These are phyloP conservation scores for Apis florea DNA, from an alignment of 1,140 invertebrate genomes.

Conservation along the genomic window DNA sequence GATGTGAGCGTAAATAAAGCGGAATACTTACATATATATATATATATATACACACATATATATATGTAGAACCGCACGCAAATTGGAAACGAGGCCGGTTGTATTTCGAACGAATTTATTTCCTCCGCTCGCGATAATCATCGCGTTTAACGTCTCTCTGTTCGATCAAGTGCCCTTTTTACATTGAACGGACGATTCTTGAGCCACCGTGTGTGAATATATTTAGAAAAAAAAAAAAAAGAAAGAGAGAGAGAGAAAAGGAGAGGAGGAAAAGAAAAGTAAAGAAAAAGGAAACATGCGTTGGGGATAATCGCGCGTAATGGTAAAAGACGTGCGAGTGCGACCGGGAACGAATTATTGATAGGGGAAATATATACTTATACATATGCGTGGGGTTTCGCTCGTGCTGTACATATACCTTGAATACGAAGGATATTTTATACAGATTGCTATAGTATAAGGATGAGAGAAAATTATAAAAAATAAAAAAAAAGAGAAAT, in stretches of 20 bases:
- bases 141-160: slow-evolving; percentile 67
- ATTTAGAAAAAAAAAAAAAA: slow-evolving; percentile 15
- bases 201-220: slow-evolving; percentile 48
- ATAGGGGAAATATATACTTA: slow-evolving; percentile 50
- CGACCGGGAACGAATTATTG: slow-evolving; percentile 29
- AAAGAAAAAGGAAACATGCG: not conserved
- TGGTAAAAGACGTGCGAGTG: slow-evolving; percentile 32
- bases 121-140: slow-evolving; percentile 12
- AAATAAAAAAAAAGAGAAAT: not conserved
- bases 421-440: slow-evolving; percentile 74
- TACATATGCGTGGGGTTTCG: slow-evolving; percentile 53
- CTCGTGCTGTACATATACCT: slow-evolving; percentile 61
- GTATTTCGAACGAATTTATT: slow-evolving; percentile 45
- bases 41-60: not conserved
- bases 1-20: not conserved
- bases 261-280: not conserved
- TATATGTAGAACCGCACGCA: not conserved
- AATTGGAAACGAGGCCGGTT: slow-evolving; percentile 26
- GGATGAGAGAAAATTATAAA: slow-evolving; percentile 1
- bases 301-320: slow-evolving; percentile 14
- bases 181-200: slow-evolving; percentile 67
- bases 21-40: not conserved
- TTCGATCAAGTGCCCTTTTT: slow-evolving; percentile 79
- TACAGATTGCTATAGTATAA: slow-evolving; percentile 73
- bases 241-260: not conserved